Percentiles rank a stretch among this genome's conserved stretches.
Conservation (phyloP, 2,888 invertebrate species). For the Pristionchus fissidentatus region DNA sequence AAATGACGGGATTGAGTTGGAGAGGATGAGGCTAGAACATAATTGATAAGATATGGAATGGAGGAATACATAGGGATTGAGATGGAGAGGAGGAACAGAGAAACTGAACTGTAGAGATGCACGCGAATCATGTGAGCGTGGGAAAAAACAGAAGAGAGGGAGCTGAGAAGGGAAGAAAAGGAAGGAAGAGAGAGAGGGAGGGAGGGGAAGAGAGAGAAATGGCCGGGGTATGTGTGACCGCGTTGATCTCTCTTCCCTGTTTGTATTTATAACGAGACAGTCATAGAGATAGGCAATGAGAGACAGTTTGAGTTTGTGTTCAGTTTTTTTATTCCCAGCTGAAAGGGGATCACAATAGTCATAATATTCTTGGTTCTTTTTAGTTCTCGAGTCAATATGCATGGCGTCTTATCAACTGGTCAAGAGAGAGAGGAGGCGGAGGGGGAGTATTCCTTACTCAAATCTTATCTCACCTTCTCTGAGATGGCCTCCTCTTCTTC, state of each 20-base stretch:
- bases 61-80: background rate
- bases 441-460: background rate
- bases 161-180: background rate
- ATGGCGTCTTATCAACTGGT: constrained; percentile 28
- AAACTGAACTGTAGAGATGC: background rate
- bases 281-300: background rate
- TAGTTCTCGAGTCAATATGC: no score
- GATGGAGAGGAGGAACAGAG: background rate
- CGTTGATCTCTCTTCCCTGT: background rate
- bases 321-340: constrained; percentile 25
- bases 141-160: constrained; percentile 2
- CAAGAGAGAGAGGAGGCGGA: constrained; percentile 1
- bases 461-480: constrained; percentile 42
- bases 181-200: background rate
- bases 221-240: constrained; percentile 2
- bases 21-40: background rate
- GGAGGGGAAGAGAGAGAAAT: background rate
- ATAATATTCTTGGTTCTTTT: background rate
- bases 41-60: background rate
- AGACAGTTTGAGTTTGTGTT: no score
- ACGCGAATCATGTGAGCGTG: background rate
- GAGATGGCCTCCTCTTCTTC: background rate
- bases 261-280: constrained; percentile 19
- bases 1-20: background rate
- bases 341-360: background rate